Conservation (phyloP, 2,113 vertebrate species). For the Channa argus region DNA sequence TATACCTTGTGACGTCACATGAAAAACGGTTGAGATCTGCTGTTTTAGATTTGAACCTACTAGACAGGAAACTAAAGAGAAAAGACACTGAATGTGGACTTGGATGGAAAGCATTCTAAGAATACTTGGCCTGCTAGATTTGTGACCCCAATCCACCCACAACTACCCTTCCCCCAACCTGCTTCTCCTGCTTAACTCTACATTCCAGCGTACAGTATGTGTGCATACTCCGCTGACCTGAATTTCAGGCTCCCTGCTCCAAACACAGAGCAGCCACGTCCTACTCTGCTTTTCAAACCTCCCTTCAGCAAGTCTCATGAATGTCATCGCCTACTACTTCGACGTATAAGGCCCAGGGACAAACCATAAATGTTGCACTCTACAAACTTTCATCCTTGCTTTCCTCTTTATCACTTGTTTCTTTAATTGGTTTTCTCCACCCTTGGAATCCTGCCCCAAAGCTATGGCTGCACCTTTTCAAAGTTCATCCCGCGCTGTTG, state of each 20-base stretch:
- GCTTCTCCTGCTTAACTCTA: constrained; percentile 74
- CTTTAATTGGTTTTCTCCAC: constrained; percentile 14
- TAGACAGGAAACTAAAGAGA: not conserved
- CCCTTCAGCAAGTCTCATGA: constrained; percentile 47
- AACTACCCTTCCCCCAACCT: constrained; percentile 4
- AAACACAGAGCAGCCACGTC: constrained; percentile 62
- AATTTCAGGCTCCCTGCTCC: constrained; percentile 69
- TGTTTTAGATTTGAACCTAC: not conserved
- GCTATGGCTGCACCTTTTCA: constrained; percentile 22
- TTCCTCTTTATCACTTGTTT: not conserved
- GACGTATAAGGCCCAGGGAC: not conserved
- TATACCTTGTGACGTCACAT: not conserved
- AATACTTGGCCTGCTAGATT: constrained; percentile 28
- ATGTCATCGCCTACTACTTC: constrained; percentile 36
- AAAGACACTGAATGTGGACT: not conserved
- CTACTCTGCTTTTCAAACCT: constrained; percentile 35
- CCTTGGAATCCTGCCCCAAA: not conserved
- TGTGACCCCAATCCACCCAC: constrained; percentile 16
- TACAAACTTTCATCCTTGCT: not conserved
- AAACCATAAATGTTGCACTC: constrained; percentile 23
- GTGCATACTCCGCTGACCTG: constrained; percentile 74
- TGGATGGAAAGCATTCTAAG: constrained; percentile 9
- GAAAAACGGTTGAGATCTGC: not conserved
- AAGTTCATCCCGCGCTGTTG: constrained; percentile 16
- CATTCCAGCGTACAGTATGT: constrained; percentile 69